A percentile compares a stretch with the other conserved stretches of the same genome.
Evolutionary conservation across 2,888 invertebrate species (phyloP).

Genomic region (Ypsolopha sequella): DNA sequence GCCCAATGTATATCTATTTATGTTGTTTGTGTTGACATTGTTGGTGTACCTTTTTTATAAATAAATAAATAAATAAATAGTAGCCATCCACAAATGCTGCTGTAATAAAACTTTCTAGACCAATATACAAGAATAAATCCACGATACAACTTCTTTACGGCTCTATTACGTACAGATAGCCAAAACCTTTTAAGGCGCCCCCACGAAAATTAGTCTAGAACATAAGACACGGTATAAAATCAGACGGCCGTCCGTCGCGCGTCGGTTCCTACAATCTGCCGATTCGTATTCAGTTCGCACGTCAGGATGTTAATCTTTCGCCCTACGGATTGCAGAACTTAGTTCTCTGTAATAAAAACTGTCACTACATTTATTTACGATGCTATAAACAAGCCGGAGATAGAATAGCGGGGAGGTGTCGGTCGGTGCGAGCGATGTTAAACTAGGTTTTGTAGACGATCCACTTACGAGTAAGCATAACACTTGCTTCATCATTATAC

Average conservation of each 20-base stretch:
- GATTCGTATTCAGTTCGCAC: slow-evolving; percentile 43
- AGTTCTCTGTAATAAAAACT: slow-evolving; percentile 56
- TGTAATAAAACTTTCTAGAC: too few relatives aligned
- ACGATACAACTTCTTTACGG: too few relatives aligned
- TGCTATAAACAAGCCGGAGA: slow-evolving; percentile 52
- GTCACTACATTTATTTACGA: slow-evolving; percentile 59
- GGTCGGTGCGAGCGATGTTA: neutral
- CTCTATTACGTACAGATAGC: slow-evolving; percentile 1
- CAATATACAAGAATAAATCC: too few relatives aligned
- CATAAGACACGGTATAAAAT: slow-evolving; percentile 15
- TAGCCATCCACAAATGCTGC: too few relatives aligned
- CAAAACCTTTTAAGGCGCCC: slow-evolving; percentile 1
- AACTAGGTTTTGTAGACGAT: too few relatives aligned
- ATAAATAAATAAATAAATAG: too few relatives aligned
- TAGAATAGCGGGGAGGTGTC: slow-evolving; percentile 17
- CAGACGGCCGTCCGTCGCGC: slow-evolving; percentile 14
- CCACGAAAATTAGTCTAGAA: neutral
- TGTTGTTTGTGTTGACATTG: too few relatives aligned
- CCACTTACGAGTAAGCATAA: too few relatives aligned
- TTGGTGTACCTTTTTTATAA: too few relatives aligned
- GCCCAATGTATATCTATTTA: too few relatives aligned
- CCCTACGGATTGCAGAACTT: slow-evolving; percentile 39
- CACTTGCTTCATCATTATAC: too few relatives aligned
- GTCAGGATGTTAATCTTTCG: slow-evolving; percentile 45
- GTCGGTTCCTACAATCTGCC: slow-evolving; percentile 12